phyloP scores from a whole-genome alignment of 2,113 vertebrate species.

The Planiliza haematocheilus region DNA sequence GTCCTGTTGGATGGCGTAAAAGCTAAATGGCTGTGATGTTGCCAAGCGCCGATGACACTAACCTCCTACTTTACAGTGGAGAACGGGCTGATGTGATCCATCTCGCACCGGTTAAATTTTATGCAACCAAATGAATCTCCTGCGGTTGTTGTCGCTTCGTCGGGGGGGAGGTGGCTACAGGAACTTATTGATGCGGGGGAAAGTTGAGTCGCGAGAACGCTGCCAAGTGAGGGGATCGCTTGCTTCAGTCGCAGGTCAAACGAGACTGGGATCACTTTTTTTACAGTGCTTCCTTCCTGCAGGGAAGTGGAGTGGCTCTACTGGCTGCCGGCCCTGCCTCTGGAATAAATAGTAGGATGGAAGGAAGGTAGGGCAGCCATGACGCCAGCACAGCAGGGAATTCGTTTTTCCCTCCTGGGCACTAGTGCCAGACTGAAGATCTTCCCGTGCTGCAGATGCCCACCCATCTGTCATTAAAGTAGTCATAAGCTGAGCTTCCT shows the following conservation, averaged over 20 bases:
- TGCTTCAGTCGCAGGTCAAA: constrained; percentile 35
- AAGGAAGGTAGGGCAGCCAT: constrained; percentile 38
- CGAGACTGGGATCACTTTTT: constrained; percentile 13
- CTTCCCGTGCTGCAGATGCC: constrained; percentile 62
- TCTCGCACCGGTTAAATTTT: constrained; percentile 27
- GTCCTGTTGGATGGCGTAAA: constrained; percentile 36
- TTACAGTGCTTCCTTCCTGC: constrained; percentile 17
- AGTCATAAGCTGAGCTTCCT: constrained; percentile 46
- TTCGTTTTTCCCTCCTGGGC: constrained; percentile 32
- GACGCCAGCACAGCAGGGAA: constrained; percentile 44
- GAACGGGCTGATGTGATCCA: constrained; percentile 7
- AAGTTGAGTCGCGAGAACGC: constrained; percentile 10
- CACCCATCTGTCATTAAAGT: constrained; percentile 65
- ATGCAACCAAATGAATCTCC: constrained; percentile 9
- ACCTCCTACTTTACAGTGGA: not conserved
- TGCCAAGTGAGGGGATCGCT: not conserved
- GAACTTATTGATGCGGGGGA: constrained; percentile 13
- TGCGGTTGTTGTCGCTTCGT: not conserved
- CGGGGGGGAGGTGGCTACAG: constrained; percentile 11
- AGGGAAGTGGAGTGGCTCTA: constrained; percentile 32
- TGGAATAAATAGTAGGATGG: constrained; percentile 65
- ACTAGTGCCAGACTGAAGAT: constrained; percentile 29
- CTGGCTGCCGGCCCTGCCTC: constrained; percentile 43
- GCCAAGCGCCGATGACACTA: constrained; percentile 10
- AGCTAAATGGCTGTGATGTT: constrained; percentile 25